Conservation (phyloP, 1,140 invertebrate genomes). For the Ostrea edulis region DNA sequence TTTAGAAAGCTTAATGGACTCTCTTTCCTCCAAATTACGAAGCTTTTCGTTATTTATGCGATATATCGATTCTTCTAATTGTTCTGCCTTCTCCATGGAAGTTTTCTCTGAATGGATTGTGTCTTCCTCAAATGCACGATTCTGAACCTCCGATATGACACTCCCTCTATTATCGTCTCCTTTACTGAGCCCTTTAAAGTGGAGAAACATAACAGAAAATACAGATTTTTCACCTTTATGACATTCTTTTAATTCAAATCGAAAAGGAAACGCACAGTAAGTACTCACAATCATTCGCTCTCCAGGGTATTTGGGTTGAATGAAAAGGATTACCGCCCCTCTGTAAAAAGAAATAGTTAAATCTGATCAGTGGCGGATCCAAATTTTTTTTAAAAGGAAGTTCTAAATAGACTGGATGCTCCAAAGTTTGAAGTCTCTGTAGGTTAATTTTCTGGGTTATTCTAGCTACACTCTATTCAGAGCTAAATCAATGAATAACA, state of each 20-base stretch:
- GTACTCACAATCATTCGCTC: conserved; percentile 21
- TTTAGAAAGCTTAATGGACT: conserved; percentile 19
- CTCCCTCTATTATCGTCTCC: background rate
- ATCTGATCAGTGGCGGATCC: no score
- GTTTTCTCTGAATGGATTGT: background rate
- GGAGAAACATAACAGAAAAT: background rate
- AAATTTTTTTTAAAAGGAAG: no score
- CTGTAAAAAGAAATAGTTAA: background rate
- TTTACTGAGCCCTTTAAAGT: background rate
- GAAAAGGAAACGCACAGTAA: background rate
- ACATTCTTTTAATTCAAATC: background rate
- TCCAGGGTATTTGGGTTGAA: conserved; percentile 25
- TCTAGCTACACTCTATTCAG: no score
- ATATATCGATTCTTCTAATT: background rate
- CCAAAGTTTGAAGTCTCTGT: no score
- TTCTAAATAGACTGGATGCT: no score
- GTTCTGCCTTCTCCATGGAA: background rate
- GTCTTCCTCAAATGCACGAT: conserved; percentile 20
- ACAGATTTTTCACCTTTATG: no score
- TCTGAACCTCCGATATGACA: background rate
- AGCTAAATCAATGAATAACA: no score
- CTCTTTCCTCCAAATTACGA: conserved; percentile 2
- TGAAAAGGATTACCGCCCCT: background rate
- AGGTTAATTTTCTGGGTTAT: no score
- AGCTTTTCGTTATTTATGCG: background rate